These are phyloP conservation scores for Anguilla marmorata DNA, from an alignment of 2,797 vertebrate genomes.

Conservation along the genomic window DNA sequence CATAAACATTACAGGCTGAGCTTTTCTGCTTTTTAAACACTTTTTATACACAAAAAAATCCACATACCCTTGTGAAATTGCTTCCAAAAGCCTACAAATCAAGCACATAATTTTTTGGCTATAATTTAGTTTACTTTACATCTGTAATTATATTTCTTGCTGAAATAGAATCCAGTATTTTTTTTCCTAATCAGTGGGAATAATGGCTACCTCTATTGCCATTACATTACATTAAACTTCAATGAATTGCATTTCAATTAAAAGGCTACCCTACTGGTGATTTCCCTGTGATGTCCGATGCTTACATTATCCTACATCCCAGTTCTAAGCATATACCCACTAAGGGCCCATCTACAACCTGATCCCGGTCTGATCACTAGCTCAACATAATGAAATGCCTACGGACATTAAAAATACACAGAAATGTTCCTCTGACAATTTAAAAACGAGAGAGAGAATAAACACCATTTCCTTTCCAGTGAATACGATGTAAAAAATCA, in stretches of 20 bases:
- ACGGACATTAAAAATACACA: conserved; percentile 57
- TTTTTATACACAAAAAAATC: not conserved
- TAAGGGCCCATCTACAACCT: conserved; percentile 10
- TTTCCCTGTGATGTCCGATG: not conserved
- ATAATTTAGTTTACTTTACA: not conserved
- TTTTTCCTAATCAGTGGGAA: not conserved
- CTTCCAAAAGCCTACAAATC: conserved; percentile 8
- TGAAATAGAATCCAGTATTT: not conserved
- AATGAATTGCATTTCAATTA: not conserved
- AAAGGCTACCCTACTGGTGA: not conserved
- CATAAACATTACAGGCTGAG: not conserved
- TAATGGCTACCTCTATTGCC: not conserved
- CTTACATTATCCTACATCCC: conserved; percentile 8
- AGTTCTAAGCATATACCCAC: not conserved
- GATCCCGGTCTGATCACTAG: conserved; percentile 18
- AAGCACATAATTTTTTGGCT: not conserved
- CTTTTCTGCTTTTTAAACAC: not conserved
- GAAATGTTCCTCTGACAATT: conserved; percentile 61
- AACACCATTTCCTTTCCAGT: conserved; percentile 76
- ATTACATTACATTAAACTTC: not conserved
- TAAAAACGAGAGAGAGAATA: conserved; percentile 33
- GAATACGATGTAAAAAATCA: conserved; percentile 80
- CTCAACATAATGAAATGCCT: conserved; percentile 69
- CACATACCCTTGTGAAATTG: not conserved
- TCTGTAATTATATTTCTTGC: not conserved